Conservation (phyloP, 2,797 vertebrate species). For the Betta splendens region DNA sequence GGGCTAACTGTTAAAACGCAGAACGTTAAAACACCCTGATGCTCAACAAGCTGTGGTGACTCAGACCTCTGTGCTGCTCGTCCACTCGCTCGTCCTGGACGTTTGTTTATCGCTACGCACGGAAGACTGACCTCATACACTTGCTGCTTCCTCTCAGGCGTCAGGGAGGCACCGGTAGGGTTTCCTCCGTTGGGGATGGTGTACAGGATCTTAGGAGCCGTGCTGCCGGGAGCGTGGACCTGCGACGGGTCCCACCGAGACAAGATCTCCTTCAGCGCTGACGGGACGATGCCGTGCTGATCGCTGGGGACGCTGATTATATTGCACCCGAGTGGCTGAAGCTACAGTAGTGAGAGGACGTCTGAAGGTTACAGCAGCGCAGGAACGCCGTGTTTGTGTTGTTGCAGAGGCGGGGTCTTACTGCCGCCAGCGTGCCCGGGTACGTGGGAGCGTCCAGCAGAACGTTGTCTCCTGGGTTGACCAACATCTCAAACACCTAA, state of each 20-base stretch:
- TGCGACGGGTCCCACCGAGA: slow-evolving; percentile 84
- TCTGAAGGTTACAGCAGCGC: neutral
- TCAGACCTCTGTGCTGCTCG: neutral
- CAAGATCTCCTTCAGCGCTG: slow-evolving; percentile 79
- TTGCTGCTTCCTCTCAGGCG: slow-evolving; percentile 82
- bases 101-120: neutral
- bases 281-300: slow-evolving; percentile 85
- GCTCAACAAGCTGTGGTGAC: slow-evolving; percentile 5
- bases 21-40: slow-evolving; percentile 18
- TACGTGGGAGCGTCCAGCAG: slow-evolving; percentile 90
- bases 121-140: slow-evolving; percentile 83
- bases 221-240: slow-evolving; percentile 63
- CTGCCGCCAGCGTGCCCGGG: slow-evolving; percentile 87
- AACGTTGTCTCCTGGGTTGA: slow-evolving; percentile 89
- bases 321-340: slow-evolving; percentile 85
- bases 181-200: slow-evolving; percentile 90
- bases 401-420: slow-evolving; percentile 64
- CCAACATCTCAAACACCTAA: slow-evolving; percentile 94
- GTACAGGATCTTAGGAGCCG: slow-evolving; percentile 80
- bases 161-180: slow-evolving; percentile 87
- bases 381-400: neutral
- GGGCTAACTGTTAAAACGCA: slow-evolving; percentile 79
- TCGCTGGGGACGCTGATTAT: slow-evolving; percentile 84
- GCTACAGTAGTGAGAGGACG: slow-evolving; percentile 60
- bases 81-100: neutral